phyloP scores from a whole-genome alignment of 2,113 vertebrate genomes.

The Dinomys branickii region DNA sequence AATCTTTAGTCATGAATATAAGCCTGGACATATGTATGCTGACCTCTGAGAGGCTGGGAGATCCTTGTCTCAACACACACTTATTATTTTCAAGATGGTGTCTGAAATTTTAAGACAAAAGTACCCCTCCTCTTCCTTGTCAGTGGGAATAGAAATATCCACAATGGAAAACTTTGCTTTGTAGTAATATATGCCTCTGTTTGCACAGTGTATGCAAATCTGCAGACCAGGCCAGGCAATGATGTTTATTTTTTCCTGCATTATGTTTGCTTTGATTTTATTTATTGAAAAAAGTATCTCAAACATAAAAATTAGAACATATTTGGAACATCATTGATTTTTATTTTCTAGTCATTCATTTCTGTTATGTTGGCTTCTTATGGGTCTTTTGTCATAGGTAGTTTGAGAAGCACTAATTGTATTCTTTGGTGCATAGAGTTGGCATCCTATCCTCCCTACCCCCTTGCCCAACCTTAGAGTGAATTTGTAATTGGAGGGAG shows the following conservation, averaged over 20 bases:
- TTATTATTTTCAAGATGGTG: background rate
- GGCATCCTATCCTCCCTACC: background rate
- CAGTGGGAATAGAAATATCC: background rate
- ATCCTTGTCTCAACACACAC: background rate
- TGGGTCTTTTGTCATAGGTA: background rate
- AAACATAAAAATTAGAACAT: conserved; percentile 19
- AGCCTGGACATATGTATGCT: background rate
- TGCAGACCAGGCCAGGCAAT: background rate
- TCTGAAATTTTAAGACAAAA: conserved; percentile 6
- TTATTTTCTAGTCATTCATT: conserved; percentile 38
- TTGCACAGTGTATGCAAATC: background rate
- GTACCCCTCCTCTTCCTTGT: background rate
- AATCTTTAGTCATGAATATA: background rate
- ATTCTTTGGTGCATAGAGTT: background rate
- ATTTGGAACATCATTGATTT: conserved; percentile 51
- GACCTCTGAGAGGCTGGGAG: background rate
- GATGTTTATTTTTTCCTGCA: background rate
- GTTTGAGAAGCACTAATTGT: conserved; percentile 38
- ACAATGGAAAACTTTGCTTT: background rate
- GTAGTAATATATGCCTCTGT: background rate
- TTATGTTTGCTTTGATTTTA: conserved; percentile 37
- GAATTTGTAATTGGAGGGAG: conserved; percentile 27
- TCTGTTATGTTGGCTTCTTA: background rate
- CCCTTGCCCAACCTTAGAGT: background rate
- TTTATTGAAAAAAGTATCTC: conserved; percentile 35